Conservation (phyloP, 2,797 vertebrate genomes). For the Chiloscyllium punctatum region DNA sequence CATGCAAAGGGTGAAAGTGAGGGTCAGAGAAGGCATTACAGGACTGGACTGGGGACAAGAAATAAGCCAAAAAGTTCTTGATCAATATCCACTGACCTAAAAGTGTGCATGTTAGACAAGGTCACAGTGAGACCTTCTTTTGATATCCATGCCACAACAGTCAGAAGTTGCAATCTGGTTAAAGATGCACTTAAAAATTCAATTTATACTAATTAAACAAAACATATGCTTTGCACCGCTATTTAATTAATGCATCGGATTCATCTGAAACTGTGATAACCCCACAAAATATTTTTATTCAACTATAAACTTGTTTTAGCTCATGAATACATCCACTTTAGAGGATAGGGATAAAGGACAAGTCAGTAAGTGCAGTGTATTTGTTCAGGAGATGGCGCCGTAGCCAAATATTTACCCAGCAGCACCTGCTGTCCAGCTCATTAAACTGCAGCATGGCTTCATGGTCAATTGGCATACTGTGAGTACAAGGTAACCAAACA, state of each 20-base stretch:
- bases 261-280: neutral
- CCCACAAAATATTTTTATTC: neutral
- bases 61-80: neutral
- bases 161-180: neutral
- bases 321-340: neutral
- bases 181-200: neutral
- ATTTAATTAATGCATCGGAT: neutral
- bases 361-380: neutral
- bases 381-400: slow-evolving; percentile 10
- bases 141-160: neutral
- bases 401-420: slow-evolving; percentile 15
- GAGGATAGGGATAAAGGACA: slow-evolving; percentile 3
- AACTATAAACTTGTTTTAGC: neutral
- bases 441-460: neutral
- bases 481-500: slow-evolving; percentile 4
- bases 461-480: neutral
- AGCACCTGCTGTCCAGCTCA: slow-evolving; percentile 31
- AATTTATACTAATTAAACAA: neutral
- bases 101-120: neutral
- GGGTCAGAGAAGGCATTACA: neutral
- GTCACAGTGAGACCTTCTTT: neutral
- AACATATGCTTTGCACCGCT: neutral
- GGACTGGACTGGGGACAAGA: neutral
- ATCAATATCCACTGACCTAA: neutral
- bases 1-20: no score